Conservation (phyloP, 2,888 invertebrate genomes). For the Meliscaeva auricollis region DNA sequence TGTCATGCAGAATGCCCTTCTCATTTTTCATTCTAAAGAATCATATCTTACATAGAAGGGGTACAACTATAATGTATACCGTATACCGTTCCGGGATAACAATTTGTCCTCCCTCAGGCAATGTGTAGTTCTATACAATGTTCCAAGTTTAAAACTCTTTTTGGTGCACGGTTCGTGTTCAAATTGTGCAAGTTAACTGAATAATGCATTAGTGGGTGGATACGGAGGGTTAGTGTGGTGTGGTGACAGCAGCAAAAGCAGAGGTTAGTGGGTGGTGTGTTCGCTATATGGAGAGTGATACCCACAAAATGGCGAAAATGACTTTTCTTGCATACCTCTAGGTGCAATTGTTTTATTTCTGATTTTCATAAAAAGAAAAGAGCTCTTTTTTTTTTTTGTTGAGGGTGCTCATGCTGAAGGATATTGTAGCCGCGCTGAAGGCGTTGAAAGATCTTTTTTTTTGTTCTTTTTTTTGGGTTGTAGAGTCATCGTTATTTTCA, state of each 20-base stretch:
- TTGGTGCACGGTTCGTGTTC: constrained; percentile 34
- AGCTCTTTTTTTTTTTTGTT: constrained; percentile 8
- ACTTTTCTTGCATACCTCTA: constrained; percentile 36
- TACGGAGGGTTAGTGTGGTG: constrained; percentile 27
- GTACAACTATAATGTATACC: constrained; percentile 41
- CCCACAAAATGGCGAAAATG: constrained; percentile 47
- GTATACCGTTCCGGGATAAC: constrained; percentile 43
- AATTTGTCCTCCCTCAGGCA: constrained; percentile 65
- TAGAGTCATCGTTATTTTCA: constrained; percentile 46
- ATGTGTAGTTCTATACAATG: background rate
- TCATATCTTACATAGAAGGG: constrained; percentile 42
- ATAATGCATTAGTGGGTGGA: constrained; percentile 72
- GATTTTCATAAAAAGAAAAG: constrained; percentile 47
- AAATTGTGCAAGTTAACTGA: constrained; percentile 58
- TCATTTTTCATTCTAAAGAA: constrained; percentile 69
- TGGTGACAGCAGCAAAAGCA: background rate
- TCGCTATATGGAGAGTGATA: constrained; percentile 23
- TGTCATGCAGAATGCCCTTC: constrained; percentile 71
- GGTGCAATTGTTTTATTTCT: constrained; percentile 60
- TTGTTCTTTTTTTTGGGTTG: constrained; percentile 21
- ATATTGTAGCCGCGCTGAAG: constrained; percentile 21
- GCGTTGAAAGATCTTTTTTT: constrained; percentile 19
- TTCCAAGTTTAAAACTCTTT: constrained; percentile 19
- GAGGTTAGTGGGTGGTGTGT: constrained; percentile 14
- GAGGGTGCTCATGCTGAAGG: constrained; percentile 35